Conservation (phyloP, 2,113 vertebrate species). For the Amia ocellicauda region DNA sequence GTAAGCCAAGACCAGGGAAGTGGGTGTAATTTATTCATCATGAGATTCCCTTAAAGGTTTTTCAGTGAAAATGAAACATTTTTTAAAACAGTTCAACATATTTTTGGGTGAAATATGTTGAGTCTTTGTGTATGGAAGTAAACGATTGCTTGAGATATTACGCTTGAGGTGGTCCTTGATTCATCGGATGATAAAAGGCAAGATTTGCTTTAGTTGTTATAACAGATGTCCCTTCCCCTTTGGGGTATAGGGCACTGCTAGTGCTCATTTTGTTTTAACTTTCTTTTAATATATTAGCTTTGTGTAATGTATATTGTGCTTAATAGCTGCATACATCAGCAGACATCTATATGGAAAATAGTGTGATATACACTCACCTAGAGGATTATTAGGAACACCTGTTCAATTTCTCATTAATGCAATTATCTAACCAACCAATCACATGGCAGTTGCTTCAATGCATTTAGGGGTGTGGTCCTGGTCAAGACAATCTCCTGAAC, state of each 20-base stretch:
- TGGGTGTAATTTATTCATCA: conserved; percentile 15
- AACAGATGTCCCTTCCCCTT: conserved; percentile 6
- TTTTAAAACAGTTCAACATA: conserved; percentile 6
- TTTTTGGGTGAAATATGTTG: background rate
- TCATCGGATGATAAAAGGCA: conserved; percentile 8
- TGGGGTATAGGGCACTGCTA: conserved; percentile 26
- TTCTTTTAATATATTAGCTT: conserved; percentile 48
- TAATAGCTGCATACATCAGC: conserved; percentile 33
- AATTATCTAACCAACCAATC: too few relatives aligned
- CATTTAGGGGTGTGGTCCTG: too few relatives aligned
- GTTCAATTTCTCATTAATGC: too few relatives aligned
- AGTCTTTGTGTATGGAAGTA: background rate
- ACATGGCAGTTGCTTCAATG: too few relatives aligned
- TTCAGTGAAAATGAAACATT: conserved; percentile 17
- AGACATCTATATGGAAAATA: background rate
- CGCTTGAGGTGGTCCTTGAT: conserved; percentile 13
- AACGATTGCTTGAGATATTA: background rate
- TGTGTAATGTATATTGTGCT: conserved; percentile 45
- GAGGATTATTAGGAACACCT: too few relatives aligned
- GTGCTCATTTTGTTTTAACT: conserved; percentile 48
- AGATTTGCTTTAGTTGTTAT: conserved; percentile 25
- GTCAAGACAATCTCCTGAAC: too few relatives aligned
- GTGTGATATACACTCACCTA: too few relatives aligned
- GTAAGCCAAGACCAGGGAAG: background rate
- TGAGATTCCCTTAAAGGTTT: conserved; percentile 8